Evolutionary conservation across 1,140 invertebrate genomes (phyloP).

Genomic region (Cydia fagiglandana): DNA sequence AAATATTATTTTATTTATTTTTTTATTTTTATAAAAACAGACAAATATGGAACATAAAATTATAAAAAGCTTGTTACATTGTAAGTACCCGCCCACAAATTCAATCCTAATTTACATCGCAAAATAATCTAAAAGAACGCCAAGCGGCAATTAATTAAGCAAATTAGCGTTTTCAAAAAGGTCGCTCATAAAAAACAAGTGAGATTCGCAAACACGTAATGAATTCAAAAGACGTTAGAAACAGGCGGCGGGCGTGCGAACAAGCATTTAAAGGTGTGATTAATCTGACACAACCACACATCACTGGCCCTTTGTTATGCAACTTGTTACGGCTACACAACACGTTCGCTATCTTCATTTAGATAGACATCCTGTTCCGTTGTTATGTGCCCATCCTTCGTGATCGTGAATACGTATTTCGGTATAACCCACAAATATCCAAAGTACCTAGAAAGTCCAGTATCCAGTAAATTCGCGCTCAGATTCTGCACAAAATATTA

Average conservation of each 20-base stretch:
- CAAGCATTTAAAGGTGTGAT: constrained; percentile 29
- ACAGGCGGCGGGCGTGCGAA: constrained; percentile 21
- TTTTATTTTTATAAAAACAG: too few species aligned
- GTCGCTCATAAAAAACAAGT: constrained; percentile 12
- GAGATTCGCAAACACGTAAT: constrained; percentile 22
- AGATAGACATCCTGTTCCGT: constrained; percentile 44
- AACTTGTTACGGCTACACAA: constrained; percentile 39
- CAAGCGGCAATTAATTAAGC: constrained; percentile 16
- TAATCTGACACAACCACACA: constrained; percentile 13
- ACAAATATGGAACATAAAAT: neutral
- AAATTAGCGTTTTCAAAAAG: constrained; percentile 9
- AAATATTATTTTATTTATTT: too few species aligned
- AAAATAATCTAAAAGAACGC: neutral
- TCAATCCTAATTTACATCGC: neutral
- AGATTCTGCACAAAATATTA: neutral
- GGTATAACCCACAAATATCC: constrained; percentile 26
- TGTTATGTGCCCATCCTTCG: constrained; percentile 38
- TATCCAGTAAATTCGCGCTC: constrained; percentile 1
- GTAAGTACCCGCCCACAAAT: constrained; percentile 1
- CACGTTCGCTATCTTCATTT: constrained; percentile 41
- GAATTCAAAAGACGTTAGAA: constrained; percentile 24
- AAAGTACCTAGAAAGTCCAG: constrained; percentile 12
- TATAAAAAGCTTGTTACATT: neutral
- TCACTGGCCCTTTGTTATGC: constrained; percentile 34
- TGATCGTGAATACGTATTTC: constrained; percentile 39